These are phyloP conservation scores for Capitulum mitella DNA, from an alignment of 2,888 invertebrate species.

Conservation along the genomic window DNA sequence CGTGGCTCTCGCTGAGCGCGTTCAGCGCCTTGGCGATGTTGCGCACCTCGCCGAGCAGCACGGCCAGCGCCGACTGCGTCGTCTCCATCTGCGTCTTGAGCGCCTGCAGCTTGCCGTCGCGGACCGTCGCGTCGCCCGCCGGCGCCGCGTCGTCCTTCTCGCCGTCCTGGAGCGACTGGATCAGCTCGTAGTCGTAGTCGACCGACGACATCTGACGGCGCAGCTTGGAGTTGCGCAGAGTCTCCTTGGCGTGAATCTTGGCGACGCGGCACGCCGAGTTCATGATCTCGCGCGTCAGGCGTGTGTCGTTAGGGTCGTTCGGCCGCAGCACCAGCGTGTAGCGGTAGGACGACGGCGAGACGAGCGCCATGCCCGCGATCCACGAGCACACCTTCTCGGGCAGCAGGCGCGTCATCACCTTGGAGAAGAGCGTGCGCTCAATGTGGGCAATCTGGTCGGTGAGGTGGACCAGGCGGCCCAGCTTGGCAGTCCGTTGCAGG, in stretches of 20 bases:
- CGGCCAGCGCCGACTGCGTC: not conserved
- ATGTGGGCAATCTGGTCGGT: constrained; percentile 73
- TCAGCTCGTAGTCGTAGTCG: not conserved
- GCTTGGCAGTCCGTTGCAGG: constrained; percentile 51
- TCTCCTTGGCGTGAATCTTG: not conserved
- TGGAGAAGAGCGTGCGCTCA: constrained; percentile 72
- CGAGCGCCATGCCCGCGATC: not conserved
- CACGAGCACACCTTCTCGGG: constrained; percentile 28
- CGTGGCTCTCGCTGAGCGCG: not conserved
- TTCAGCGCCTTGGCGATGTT: not conserved
- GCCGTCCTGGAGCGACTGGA: not conserved
- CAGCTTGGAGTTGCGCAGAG: not conserved
- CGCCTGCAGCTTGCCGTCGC: not conserved
- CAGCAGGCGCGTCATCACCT: constrained; percentile 38
- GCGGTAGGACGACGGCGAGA: not conserved
- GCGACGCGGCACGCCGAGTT: not conserved
- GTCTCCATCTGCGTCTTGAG: not conserved
- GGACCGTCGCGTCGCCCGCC: not conserved
- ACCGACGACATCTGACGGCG: not conserved
- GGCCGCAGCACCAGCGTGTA: not conserved
- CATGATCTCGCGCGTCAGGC: constrained; percentile 7
- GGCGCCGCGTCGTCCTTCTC: not conserved
- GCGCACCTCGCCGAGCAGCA: not conserved
- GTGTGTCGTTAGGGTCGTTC: not conserved
- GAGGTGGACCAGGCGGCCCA: constrained; percentile 70